phyloP scores from a whole-genome alignment of 2,797 vertebrate species.

The Ambastaia sidthimunki region DNA sequence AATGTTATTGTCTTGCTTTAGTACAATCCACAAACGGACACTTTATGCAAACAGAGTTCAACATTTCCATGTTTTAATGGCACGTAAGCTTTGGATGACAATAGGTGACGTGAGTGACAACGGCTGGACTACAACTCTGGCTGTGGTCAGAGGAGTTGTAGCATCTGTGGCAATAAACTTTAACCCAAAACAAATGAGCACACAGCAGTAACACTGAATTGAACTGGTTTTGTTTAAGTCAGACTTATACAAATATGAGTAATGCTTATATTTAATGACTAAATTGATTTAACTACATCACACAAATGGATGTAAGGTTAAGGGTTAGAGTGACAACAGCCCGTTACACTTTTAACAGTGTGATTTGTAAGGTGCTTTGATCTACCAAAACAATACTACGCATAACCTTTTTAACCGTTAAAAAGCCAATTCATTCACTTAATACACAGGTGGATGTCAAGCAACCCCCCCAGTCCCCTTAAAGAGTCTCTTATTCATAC shows the following conservation, averaged over 20 bases:
- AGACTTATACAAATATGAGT: not conserved
- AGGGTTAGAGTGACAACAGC: not conserved
- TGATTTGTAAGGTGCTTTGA: not conserved
- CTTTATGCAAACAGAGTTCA: slow-evolving; percentile 30
- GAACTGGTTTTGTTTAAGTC: slow-evolving; percentile 22
- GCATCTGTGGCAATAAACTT: not conserved
- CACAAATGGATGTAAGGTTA: not conserved
- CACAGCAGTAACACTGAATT: not conserved
- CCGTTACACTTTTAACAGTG: not conserved
- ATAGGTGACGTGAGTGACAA: slow-evolving; percentile 18
- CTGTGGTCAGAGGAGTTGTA: slow-evolving; percentile 25
- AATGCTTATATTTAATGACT: not conserved
- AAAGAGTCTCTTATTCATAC: slow-evolving; percentile 1
- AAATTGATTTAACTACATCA: not conserved
- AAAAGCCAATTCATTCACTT: slow-evolving; percentile 21
- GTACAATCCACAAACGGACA: slow-evolving; percentile 37
- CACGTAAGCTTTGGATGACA: slow-evolving; percentile 21
- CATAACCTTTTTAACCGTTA: not conserved
- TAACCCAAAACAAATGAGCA: not conserved
- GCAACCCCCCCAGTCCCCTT: not conserved
- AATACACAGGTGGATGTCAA: slow-evolving; percentile 15
- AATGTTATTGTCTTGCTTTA: slow-evolving; percentile 32
- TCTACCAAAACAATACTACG: not conserved
- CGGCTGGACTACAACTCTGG: slow-evolving; percentile 8
- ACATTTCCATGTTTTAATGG: slow-evolving; percentile 34